Percentiles rank a stretch among this genome's conserved stretches.
phyloP scores from a whole-genome alignment of 2,888 invertebrate species.

The Cancer borealis region DNA sequence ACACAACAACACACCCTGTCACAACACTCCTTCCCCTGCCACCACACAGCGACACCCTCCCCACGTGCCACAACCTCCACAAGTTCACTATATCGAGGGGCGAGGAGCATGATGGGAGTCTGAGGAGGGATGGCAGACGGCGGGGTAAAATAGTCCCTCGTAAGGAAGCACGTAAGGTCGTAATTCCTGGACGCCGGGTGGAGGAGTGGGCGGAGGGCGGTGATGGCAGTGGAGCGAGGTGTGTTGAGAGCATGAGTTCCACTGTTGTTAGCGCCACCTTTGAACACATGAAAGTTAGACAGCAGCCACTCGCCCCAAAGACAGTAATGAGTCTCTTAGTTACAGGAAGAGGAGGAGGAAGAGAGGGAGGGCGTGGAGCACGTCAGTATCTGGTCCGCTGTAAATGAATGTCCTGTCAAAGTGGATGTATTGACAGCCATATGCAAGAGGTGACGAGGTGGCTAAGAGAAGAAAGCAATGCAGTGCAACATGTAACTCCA shows the following conservation, averaged over 20 bases:
- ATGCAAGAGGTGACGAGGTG: neutral
- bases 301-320: neutral
- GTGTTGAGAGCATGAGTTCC: neutral
- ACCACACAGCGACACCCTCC: neutral
- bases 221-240: neutral
- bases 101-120: neutral
- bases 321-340: neutral
- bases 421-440: neutral
- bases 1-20: neutral
- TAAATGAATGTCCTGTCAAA: neutral
- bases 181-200: neutral
- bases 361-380: neutral
- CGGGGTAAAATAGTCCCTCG: neutral
- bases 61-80: neutral
- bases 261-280: neutral
- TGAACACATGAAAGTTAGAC: neutral
- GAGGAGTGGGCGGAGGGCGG: neutral
- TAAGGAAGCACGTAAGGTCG: neutral
- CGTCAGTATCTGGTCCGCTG: neutral
- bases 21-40: neutral
- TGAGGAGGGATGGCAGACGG: neutral
- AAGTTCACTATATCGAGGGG: slow-evolving; percentile 6
- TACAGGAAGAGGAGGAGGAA: neutral
- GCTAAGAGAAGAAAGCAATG: neutral
- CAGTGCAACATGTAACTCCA: neutral